These are phyloP conservation scores for Leptinotarsa lineolata DNA, from an alignment of 1,140 invertebrate genomes.

Conservation along the genomic window DNA sequence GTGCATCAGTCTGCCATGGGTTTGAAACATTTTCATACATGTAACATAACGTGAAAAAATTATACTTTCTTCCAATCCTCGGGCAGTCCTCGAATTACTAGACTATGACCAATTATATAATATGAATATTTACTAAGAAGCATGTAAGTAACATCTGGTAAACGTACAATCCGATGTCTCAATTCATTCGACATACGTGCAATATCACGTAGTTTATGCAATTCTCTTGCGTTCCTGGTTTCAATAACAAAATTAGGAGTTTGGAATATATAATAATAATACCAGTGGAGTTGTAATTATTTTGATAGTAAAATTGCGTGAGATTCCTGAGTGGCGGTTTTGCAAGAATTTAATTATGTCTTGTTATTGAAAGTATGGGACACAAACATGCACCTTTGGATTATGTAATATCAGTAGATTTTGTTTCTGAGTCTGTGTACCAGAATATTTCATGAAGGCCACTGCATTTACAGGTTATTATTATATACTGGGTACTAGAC, in stretches of 20 bases:
- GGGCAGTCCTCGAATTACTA: neutral
- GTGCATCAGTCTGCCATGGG: too few species aligned
- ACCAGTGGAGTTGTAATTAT: neutral
- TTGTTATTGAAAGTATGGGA: too few species aligned
- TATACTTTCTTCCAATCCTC: too few species aligned
- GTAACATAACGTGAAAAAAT: too few species aligned
- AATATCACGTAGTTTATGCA: neutral
- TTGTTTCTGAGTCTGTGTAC: too few species aligned
- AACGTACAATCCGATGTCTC: neutral
- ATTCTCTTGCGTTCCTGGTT: neutral
- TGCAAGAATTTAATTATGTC: neutral
- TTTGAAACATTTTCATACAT: too few species aligned
- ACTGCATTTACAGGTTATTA: too few species aligned
- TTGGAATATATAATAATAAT: neutral
- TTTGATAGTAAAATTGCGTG: neutral
- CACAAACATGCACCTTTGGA: too few species aligned
- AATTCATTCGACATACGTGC: neutral
- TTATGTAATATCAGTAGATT: too few species aligned
- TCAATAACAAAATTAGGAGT: neutral
- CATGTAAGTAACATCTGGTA: neutral
- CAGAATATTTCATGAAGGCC: too few species aligned
- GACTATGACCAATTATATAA: neutral
- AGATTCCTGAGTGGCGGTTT: neutral
- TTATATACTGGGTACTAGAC: too few species aligned
- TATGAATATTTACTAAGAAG: neutral